phyloP scores from a whole-genome alignment of 2,113 vertebrate species.

The Pleuronectes platessa region DNA sequence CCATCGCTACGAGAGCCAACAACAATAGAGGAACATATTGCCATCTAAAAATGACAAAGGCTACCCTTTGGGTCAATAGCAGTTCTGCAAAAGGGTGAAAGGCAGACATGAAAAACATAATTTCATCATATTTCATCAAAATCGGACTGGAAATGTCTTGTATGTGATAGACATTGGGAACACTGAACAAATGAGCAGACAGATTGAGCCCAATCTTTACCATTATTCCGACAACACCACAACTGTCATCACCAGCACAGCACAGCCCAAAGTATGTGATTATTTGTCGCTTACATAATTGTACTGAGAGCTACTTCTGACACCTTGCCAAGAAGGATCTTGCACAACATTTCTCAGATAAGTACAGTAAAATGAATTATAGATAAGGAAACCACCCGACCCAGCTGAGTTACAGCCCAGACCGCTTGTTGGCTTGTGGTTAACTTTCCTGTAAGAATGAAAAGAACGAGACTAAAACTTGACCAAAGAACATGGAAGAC shows the following conservation, averaged over 20 bases:
- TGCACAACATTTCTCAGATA: neutral
- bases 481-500: neutral
- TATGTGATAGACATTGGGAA: neutral
- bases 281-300: neutral
- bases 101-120: neutral
- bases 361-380: neutral
- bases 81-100: too few species aligned
- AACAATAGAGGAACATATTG: neutral
- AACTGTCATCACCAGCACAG: neutral
- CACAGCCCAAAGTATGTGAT: too few species aligned
- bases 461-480: neutral
- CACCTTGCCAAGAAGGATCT: neutral
- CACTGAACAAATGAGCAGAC: slow-evolving; percentile 3
- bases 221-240: neutral
- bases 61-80: neutral
- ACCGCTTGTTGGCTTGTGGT: neutral
- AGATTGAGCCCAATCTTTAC: neutral
- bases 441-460: neutral
- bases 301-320: neutral
- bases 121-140: neutral
- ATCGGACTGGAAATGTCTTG: neutral
- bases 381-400: neutral
- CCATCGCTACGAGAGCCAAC: neutral
- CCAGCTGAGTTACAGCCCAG: neutral
- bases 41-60: neutral